phyloP scores from a whole-genome alignment of 2,113 vertebrate species.

The Xenus cinereus region DNA sequence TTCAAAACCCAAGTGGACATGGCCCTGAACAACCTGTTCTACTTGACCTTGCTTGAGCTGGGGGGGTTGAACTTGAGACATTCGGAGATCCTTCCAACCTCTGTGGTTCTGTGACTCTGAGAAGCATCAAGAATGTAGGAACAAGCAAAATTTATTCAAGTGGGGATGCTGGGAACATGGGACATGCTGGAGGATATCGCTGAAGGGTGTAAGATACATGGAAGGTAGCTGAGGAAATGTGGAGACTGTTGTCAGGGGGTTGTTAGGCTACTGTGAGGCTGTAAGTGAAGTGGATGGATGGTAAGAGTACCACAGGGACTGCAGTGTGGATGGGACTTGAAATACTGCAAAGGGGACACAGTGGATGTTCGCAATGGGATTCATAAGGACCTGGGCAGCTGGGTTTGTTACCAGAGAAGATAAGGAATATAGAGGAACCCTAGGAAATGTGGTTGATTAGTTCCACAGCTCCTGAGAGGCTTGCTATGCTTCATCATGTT shows the following conservation, averaged over 20 bases:
- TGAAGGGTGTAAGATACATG: neutral
- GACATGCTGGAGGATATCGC: fast-evolving
- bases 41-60: neutral
- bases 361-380: neutral
- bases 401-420: neutral
- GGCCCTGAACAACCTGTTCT: neutral
- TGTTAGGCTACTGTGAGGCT: neutral
- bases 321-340: neutral
- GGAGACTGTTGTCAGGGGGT: neutral
- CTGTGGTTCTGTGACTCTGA: neutral
- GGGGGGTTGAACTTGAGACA: neutral
- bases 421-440: neutral
- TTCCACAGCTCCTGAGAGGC: neutral
- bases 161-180: fast-evolving
- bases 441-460: neutral
- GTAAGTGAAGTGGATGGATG: neutral
- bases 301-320: neutral
- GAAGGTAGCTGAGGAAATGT: neutral
- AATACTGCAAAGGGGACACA: neutral
- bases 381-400: neutral
- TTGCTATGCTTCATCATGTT: neutral
- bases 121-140: neutral
- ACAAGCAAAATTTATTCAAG: neutral
- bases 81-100: neutral
- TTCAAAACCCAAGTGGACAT: neutral